A percentile compares a stretch with the other conserved stretches of the same genome.
phyloP scores from a whole-genome alignment of 2,888 invertebrate genomes.

The Calameuta pallipes region DNA sequence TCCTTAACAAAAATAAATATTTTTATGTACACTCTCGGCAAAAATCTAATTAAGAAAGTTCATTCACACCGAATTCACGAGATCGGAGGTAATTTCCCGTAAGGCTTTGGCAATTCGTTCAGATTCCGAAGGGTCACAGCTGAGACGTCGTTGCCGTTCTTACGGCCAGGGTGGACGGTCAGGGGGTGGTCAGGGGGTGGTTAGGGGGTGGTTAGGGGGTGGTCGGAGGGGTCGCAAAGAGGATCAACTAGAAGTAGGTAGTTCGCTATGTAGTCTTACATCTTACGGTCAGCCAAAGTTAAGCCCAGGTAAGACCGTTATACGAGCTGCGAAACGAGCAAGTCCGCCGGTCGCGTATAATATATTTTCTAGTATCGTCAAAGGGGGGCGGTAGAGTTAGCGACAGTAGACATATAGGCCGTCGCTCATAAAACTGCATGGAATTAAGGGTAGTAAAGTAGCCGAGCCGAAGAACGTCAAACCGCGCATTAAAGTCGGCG shows the following conservation, averaged over 20 bases:
- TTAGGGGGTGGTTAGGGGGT: neutral
- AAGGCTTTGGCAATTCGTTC: neutral
- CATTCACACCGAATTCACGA: neutral
- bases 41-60: neutral
- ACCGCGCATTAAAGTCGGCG: neutral
- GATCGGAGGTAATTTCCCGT: neutral
- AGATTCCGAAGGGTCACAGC: neutral
- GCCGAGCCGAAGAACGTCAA: neutral
- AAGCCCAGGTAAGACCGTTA: constrained; percentile 29
- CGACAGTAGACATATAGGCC: neutral
- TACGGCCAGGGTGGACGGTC: neutral
- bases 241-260: constrained; percentile 6
- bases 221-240: neutral
- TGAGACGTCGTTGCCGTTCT: neutral
- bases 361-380: constrained; percentile 18
- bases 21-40: neutral
- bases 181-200: neutral
- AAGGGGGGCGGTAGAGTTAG: neutral
- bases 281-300: constrained; percentile 29
- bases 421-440: constrained; percentile 18
- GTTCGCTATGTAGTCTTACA: neutral
- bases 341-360: neutral
- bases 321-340: constrained; percentile 39
- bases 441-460: constrained; percentile 13
- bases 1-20: too few species aligned